phyloP scores from a whole-genome alignment of 2,113 vertebrate genomes.

The Sander vitreus region DNA sequence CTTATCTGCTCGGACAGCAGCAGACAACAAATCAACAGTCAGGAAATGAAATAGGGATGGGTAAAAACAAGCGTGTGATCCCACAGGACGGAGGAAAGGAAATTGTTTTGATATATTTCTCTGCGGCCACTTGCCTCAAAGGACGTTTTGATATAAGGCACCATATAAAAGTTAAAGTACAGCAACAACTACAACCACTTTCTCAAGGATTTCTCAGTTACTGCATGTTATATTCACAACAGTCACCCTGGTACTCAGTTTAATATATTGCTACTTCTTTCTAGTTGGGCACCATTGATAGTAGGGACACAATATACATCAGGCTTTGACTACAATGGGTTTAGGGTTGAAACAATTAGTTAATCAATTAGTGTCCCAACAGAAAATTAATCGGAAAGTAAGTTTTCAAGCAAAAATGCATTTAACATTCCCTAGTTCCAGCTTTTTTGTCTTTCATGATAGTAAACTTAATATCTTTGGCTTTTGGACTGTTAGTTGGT shows the following conservation, averaged over 20 bases:
- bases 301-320: neutral
- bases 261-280: neutral
- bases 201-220: constrained; percentile 11
- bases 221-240: neutral
- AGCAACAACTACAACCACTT: neutral
- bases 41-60: constrained; percentile 66
- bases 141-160: constrained; percentile 14
- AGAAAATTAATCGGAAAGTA: neutral
- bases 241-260: neutral
- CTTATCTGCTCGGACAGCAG: constrained; percentile 60
- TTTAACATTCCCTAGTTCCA: neutral
- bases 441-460: neutral
- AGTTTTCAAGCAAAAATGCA: neutral
- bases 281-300: neutral
- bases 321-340: neutral
- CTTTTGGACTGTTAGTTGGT: neutral
- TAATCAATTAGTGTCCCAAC: neutral
- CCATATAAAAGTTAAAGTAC: neutral
- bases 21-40: constrained; percentile 65
- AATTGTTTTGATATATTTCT: constrained; percentile 32
- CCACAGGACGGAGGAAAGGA: constrained; percentile 21
- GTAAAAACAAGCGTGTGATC: constrained; percentile 35
- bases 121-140: constrained; percentile 2
- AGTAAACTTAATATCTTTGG: neutral
- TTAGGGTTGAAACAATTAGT: neutral